Percentiles rank a stretch among this genome's conserved stretches.
These are phyloP conservation scores for Nothura maculosa DNA, from an alignment of 2,797 vertebrate species.

Conservation along the genomic window DNA sequence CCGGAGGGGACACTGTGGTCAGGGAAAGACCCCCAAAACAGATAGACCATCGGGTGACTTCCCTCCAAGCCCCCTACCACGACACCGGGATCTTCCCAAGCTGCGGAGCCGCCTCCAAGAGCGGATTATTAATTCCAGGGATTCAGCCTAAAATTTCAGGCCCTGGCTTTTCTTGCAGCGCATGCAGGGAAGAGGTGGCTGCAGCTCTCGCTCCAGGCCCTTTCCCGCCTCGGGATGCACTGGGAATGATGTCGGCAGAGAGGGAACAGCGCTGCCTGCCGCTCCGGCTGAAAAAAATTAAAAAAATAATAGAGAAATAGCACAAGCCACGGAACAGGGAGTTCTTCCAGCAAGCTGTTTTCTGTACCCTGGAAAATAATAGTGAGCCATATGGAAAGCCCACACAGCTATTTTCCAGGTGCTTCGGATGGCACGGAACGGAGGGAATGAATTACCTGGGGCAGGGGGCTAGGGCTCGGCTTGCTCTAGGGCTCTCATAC, in stretches of 20 bases:
- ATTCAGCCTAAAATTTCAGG: no score
- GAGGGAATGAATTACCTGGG: not conserved
- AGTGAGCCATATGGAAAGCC: constrained; percentile 63
- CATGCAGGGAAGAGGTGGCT: not conserved
- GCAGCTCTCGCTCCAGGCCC: constrained; percentile 1
- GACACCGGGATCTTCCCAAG: no score
- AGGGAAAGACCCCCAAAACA: no score
- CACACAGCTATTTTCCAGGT: constrained; percentile 67
- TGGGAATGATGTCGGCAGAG: not conserved
- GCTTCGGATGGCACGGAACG: not conserved
- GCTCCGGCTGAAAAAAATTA: not conserved
- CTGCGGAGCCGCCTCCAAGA: no score
- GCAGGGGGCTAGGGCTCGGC: not conserved
- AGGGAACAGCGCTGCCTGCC: constrained; percentile 41
- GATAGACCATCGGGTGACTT: no score
- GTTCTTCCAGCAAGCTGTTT: constrained; percentile 70
- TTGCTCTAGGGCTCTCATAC: not conserved
- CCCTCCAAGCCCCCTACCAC: no score
- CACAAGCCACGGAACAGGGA: constrained; percentile 57
- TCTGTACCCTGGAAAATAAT: constrained; percentile 54
- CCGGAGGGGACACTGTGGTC: no score
- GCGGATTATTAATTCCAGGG: no score
- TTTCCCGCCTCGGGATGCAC: not conserved
- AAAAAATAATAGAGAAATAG: not conserved
- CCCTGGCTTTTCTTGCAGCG: no score